Evolutionary conservation across 2,888 invertebrate genomes (phyloP).

Genomic region (Heteromurus nitidus): DNA sequence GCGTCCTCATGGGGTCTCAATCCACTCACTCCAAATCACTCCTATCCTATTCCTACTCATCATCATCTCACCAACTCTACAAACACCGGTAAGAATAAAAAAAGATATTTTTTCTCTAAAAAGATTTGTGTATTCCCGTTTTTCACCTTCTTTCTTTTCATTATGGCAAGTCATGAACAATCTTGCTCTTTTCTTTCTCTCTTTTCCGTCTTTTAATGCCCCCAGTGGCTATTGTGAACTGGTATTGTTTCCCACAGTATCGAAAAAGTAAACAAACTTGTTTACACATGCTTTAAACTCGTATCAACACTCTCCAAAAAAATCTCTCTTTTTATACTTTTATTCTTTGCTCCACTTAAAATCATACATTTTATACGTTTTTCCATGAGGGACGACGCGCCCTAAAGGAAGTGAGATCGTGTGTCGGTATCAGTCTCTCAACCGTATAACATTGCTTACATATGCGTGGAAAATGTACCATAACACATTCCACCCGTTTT

Average conservation of each 20-base stretch:
- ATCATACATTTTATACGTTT: too few species aligned
- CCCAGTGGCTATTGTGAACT: slow-evolving; percentile 32
- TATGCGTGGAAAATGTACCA: too few species aligned
- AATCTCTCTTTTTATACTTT: too few species aligned
- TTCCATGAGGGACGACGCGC: too few species aligned
- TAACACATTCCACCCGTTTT: too few species aligned
- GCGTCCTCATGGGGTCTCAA: slow-evolving; percentile 78
- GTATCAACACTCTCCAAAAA: too few species aligned
- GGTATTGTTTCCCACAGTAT: slow-evolving; percentile 1
- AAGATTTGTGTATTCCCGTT: neutral
- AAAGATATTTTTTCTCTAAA: slow-evolving; percentile 8
- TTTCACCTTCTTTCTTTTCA: neutral
- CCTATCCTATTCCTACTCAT: slow-evolving; percentile 66
- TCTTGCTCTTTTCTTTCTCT: neutral
- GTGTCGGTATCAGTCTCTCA: too few species aligned
- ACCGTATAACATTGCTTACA: too few species aligned
- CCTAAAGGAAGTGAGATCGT: too few species aligned
- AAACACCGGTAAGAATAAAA: slow-evolving; percentile 61
- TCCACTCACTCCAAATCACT: slow-evolving; percentile 76
- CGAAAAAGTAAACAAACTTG: neutral
- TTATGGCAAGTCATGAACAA: neutral
- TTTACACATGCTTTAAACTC: too few species aligned
- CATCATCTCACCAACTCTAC: slow-evolving; percentile 67
- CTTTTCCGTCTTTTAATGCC: slow-evolving; percentile 38
- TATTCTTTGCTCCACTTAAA: too few species aligned